Base-by-base conservation (phyloP, 2,888 invertebrate species). In the Phalera bucephala region DNA sequence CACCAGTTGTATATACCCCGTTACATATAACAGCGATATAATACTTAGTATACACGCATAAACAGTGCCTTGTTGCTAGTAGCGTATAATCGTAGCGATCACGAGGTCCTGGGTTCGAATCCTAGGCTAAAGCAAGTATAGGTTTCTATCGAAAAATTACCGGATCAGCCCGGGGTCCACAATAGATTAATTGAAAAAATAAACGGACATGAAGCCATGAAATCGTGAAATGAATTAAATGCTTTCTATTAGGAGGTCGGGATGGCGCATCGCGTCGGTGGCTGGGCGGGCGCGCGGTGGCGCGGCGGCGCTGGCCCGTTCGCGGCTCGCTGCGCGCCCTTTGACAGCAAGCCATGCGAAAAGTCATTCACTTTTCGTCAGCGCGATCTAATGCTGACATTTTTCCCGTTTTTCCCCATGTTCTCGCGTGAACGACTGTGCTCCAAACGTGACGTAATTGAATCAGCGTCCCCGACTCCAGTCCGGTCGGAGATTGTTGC, bases 391-490 rank as follows among this genome's bases (percentile, higher is more conserved):
- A 78, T 79, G 74, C 71, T 40, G 79, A 75, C 78, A 82, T 87
- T 89, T 89, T 89, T 89, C 80, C 71, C 80, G 80, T 85, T 89
- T 88, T 89, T 85, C 83, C 84, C 83, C 78, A 66, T 78, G 79
- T 78, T 74, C 74, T 74, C 81, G 78, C 79, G 67, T 77, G 79
- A 74, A 55, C 78, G 78, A 57, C 64, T 70, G 69, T 75, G 70
- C 67, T 72, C 69, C 72, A 71, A 82, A 79, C 70, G 77, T 76
- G 76, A 77, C 74, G 73, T 87, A 87, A 88, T 88, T 87, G 86
- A 87, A 88, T 88, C 80, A 81, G 66, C 58, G 62, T 58, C 58
- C 68, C 72, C 65, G 65, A 63, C 59, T 64, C 64, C 62, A 12
- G 53, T 60, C 53, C 54, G 53, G 59, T 42, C 44, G 45, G 64